These are phyloP conservation scores for Labrus mixtus DNA, from an alignment of 2,113 vertebrate species.

Conservation along the genomic window DNA sequence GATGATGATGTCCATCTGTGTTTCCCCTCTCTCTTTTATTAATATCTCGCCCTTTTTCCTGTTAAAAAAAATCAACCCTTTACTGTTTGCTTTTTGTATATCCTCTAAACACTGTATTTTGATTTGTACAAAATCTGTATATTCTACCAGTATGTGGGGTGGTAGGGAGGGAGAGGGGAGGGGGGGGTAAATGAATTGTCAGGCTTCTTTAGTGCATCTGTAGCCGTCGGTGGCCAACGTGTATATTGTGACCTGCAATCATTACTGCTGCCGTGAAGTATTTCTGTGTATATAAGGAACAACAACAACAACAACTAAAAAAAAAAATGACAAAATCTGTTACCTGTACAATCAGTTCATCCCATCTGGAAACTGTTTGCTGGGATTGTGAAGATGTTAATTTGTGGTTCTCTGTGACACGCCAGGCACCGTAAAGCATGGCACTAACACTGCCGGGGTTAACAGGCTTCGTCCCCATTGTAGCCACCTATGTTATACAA, in stretches of 20 bases:
- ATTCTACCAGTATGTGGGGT: slow-evolving; percentile 14
- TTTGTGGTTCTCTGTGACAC: slow-evolving; percentile 55
- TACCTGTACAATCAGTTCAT: slow-evolving; percentile 28
- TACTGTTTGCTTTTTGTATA: slow-evolving; percentile 65
- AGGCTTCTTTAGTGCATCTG: slow-evolving; percentile 68
- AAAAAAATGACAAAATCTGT: slow-evolving; percentile 19
- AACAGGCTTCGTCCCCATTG: slow-evolving; percentile 52
- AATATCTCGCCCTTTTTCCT: slow-evolving; percentile 31
- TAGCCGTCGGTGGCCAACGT: slow-evolving; percentile 71
- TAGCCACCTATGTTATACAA: slow-evolving; percentile 44
- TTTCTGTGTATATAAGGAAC: slow-evolving; percentile 68
- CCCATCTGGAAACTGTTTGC: slow-evolving; percentile 13
- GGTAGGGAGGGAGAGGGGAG: no score
- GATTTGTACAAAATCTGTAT: slow-evolving; percentile 66
- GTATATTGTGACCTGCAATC: slow-evolving; percentile 73
- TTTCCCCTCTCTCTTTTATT: slow-evolving; percentile 54
- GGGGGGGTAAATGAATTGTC: slow-evolving; percentile 48
- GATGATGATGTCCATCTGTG: slow-evolving; percentile 80
- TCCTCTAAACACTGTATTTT: slow-evolving; percentile 64
- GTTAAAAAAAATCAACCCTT: slow-evolving; percentile 48
- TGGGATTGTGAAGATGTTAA: slow-evolving; percentile 53
- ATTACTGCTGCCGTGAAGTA: slow-evolving; percentile 60
- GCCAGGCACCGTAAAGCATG: slow-evolving; percentile 55
- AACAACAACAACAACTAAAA: slow-evolving; percentile 2
- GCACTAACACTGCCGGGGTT: slow-evolving; percentile 62